A percentile compares a stretch with the other conserved stretches of the same genome.
phyloP scores from a whole-genome alignment of 2,113 vertebrate species.

The Marmota flaviventris region DNA sequence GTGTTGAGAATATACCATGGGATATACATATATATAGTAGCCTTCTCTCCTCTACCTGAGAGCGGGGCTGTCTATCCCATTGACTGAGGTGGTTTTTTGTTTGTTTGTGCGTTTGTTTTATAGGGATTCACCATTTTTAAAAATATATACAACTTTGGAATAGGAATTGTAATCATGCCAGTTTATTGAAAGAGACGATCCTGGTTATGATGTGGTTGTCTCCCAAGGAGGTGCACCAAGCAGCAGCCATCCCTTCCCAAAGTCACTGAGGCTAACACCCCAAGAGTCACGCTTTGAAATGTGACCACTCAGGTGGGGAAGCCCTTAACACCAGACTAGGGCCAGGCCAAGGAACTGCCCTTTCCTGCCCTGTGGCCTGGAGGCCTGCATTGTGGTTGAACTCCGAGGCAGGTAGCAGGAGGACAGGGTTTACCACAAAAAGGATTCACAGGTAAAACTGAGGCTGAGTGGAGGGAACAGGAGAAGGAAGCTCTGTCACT shows the following conservation, averaged over 20 bases:
- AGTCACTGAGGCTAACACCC: accelerated
- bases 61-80: background rate
- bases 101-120: background rate
- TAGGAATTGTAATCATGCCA: too few relatives aligned
- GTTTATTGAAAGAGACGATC: accelerated
- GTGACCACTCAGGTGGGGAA: too few relatives aligned
- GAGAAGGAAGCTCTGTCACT: too few relatives aligned
- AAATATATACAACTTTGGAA: background rate
- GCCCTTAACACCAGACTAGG: too few relatives aligned
- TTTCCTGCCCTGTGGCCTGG: accelerated
- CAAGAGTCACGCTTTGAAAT: accelerated
- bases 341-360: background rate
- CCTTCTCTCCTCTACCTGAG: too few relatives aligned
- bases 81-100: too few relatives aligned
- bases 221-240: background rate
- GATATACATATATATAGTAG: too few relatives aligned
- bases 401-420: background rate
- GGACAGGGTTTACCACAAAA: accelerated
- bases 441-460: too few relatives aligned
- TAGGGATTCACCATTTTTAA: background rate
- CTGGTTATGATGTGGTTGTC: too few relatives aligned
- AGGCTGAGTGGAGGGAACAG: too few relatives aligned
- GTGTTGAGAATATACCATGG: background rate
- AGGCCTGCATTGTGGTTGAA: accelerated
- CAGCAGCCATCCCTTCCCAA: too few relatives aligned